Evolutionary conservation across 1,140 invertebrate species (phyloP).

Genomic region (Mycetomoellerius zeteki): DNA sequence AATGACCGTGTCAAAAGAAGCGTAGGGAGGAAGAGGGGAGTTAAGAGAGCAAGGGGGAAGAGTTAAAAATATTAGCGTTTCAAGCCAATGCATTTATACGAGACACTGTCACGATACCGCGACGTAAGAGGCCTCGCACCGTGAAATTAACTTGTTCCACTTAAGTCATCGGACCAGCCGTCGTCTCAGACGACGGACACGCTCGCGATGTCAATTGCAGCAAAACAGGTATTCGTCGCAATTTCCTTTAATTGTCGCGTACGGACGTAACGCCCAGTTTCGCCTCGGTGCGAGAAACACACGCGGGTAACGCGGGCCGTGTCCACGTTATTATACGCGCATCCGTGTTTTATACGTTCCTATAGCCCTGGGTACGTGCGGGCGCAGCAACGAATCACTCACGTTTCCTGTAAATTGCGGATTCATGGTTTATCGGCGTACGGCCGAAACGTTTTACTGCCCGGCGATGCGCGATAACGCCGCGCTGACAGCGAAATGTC

Average conservation of each 20-base stretch:
- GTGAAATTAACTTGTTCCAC: conserved; percentile 43
- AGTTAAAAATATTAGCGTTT: conserved; percentile 45
- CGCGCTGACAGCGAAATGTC: conserved; percentile 75
- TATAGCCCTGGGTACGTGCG: conserved; percentile 50
- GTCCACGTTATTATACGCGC: conserved; percentile 36
- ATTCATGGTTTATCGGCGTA: conserved; percentile 76
- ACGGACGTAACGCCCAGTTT: conserved; percentile 6
- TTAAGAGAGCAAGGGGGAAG: no score
- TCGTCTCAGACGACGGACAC: not conserved
- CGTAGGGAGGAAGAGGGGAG: not conserved
- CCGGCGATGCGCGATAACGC: conserved; percentile 76
- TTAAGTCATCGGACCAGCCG: conserved; percentile 16
- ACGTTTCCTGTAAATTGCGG: conserved; percentile 77
- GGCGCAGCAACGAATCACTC: conserved; percentile 74
- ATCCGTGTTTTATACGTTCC: conserved; percentile 45
- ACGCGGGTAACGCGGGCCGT: conserved; percentile 5
- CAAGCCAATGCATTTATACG: not conserved
- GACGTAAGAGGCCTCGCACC: conserved; percentile 14
- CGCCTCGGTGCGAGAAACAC: conserved; percentile 6
- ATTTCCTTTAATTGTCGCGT: conserved; percentile 57
- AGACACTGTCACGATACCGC: conserved; percentile 6
- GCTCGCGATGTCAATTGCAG: conserved; percentile 32
- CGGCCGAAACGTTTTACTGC: conserved; percentile 74
- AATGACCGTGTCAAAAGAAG: conserved; percentile 56
- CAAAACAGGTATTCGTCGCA: conserved; percentile 19